Evolutionary conservation across 2,113 vertebrate genomes (phyloP).

Genomic region (Platysteira castanea): DNA sequence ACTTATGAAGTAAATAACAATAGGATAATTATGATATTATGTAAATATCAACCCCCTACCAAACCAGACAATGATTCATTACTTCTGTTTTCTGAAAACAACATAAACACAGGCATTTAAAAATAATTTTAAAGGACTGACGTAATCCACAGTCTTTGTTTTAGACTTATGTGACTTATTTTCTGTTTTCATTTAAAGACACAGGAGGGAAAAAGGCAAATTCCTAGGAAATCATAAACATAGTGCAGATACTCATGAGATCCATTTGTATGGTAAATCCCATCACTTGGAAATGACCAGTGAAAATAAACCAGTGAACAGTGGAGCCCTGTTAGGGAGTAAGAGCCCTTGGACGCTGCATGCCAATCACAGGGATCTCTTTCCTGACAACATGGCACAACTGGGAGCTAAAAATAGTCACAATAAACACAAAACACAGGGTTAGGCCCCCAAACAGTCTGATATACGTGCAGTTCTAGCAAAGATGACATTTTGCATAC

Average conservation of each 20-base stretch:
- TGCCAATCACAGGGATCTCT: background rate
- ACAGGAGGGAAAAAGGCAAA: background rate
- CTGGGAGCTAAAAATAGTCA: background rate
- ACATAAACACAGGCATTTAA: background rate
- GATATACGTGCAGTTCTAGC: background rate
- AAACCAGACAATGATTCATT: background rate
- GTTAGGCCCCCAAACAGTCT: background rate
- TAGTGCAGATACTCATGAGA: background rate
- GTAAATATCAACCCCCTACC: background rate
- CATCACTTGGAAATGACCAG: background rate
- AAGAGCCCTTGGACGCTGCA: background rate
- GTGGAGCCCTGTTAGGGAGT: background rate
- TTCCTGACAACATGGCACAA: background rate
- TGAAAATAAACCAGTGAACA: background rate
- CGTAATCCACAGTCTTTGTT: background rate
- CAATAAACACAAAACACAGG: background rate
- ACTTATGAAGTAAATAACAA: background rate
- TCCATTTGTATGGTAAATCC: background rate
- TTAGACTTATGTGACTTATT: background rate
- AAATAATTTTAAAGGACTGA: background rate
- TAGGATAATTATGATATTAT: background rate
- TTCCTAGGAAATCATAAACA: background rate
- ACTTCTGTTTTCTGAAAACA: background rate
- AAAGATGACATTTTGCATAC: constrained; percentile 59
- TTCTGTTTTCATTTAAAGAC: background rate